Conservation (phyloP, 64 coral and sea anemone species). For the Porites lutea region DNA sequence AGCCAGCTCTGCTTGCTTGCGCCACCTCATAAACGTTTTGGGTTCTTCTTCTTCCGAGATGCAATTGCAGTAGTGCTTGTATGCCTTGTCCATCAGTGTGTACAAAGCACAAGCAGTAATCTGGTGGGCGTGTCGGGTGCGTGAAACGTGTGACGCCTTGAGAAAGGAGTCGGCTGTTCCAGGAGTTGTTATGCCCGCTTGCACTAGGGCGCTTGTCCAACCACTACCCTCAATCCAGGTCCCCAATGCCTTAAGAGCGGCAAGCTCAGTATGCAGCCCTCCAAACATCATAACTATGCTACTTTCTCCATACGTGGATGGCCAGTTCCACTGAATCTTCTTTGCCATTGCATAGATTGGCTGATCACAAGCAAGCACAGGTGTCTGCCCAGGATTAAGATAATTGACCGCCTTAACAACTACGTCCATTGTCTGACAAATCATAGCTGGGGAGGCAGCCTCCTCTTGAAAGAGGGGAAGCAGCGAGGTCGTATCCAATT, state of each 20-base stretch:
- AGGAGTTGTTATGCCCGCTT: neutral
- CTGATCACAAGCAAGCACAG: slow-evolving; percentile 56
- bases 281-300: neutral
- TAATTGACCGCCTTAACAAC: slow-evolving; percentile 21
- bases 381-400: slow-evolving; percentile 52
- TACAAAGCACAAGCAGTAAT: neutral
- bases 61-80: neutral
- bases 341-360: slow-evolving; percentile 51
- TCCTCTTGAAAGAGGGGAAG: slow-evolving; percentile 37
- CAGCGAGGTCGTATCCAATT: neutral
- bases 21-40: slow-evolving; percentile 3
- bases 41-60: neutral
- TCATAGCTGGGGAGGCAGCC: slow-evolving; percentile 43
- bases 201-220: neutral
- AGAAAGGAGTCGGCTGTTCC: slow-evolving; percentile 2
- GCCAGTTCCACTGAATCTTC: slow-evolving; percentile 72
- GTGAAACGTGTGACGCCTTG: neutral
- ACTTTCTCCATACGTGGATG: neutral
- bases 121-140: neutral
- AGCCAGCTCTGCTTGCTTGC: slow-evolving; percentile 39
- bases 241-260: neutral
- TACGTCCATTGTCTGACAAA: slow-evolving; percentile 50
- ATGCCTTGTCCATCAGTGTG: neutral
- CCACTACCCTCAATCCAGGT: neutral
- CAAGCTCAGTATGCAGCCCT: neutral